phyloP scores from a whole-genome alignment of 2,888 invertebrate species.

The Yponomeuta evonymella region DNA sequence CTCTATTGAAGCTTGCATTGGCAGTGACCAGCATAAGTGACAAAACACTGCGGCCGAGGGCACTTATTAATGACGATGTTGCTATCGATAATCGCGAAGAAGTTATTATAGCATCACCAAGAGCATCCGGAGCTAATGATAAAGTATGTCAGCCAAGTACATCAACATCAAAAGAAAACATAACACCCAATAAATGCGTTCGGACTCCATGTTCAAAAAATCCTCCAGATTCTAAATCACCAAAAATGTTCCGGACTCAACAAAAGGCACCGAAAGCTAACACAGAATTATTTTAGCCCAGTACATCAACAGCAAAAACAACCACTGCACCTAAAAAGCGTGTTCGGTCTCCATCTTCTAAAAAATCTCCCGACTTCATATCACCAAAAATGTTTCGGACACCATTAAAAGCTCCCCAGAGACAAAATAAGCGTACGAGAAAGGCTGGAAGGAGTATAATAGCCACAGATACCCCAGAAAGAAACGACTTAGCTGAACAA shows the following conservation, averaged over 20 bases:
- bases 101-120: neutral
- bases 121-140: neutral
- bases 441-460: slow-evolving; percentile 18
- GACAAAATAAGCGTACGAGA: slow-evolving; percentile 14
- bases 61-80: too few species aligned
- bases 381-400: slow-evolving; percentile 6
- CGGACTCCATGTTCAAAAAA: neutral
- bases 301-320: neutral
- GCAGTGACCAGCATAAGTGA: too few species aligned
- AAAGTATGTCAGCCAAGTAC: neutral
- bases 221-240: neutral
- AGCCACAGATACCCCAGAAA: slow-evolving; percentile 21
- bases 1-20: neutral
- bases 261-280: neutral
- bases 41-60: too few species aligned
- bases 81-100: neutral
- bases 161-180: neutral
- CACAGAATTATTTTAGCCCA: neutral
- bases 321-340: neutral
- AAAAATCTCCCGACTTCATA: neutral
- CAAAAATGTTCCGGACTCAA: neutral
- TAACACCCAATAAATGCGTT: neutral
- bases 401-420: slow-evolving; percentile 13
- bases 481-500: neutral
- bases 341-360: neutral